A percentile compares a stretch with the other conserved stretches of the same genome.
Conservation (phyloP, 2,113 vertebrate species). For the Epinephelus moara region DNA sequence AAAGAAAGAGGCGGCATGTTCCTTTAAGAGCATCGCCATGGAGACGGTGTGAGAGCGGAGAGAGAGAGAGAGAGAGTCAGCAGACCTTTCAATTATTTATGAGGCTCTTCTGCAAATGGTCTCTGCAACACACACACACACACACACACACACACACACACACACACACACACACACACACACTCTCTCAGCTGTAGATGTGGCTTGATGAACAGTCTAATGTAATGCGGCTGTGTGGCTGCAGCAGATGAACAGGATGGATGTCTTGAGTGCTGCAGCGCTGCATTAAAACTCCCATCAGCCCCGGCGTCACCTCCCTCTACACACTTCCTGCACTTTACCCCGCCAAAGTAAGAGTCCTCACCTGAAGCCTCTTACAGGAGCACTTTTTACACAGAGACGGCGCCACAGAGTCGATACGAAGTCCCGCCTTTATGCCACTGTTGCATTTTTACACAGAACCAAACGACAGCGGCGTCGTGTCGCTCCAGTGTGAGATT, state of each 20-base stretch:
- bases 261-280: constrained; percentile 37
- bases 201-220: constrained; percentile 18
- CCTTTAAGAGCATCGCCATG: constrained; percentile 58
- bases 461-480: no score
- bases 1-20: background rate
- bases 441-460: no score
- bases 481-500: no score
- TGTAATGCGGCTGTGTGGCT: constrained; percentile 7
- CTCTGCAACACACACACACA: constrained; percentile 21
- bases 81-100: constrained; percentile 59
- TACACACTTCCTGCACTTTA: no score
- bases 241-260: constrained; percentile 38
- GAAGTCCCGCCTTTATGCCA: no score
- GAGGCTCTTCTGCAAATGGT: constrained; percentile 36
- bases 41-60: constrained; percentile 33
- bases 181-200: background rate
- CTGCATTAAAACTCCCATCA: constrained; percentile 51
- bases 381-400: no score
- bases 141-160: constrained; percentile 5
- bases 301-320: background rate
- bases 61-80: constrained; percentile 32
- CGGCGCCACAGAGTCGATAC: no score
- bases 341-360: no score
- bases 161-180: constrained; percentile 7
- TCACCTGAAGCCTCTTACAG: no score